A percentile compares a stretch with the other conserved stretches of the same genome.
Evolutionary conservation across 1,140 invertebrate genomes (phyloP).

Genomic region (Papilio dardanus): DNA sequence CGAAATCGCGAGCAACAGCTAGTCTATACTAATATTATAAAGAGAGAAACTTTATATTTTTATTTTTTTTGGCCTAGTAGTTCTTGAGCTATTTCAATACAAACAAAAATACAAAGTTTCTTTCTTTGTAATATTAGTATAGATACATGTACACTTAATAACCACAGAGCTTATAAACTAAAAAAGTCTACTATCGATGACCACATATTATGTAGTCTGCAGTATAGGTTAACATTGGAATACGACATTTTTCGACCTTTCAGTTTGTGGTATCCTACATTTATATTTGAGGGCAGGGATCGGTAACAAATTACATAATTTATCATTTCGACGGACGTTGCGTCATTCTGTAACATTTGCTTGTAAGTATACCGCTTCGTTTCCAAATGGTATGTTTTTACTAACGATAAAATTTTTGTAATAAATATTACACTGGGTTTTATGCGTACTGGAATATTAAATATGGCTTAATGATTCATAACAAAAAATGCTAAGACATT

Average conservation of each 20-base stretch:
- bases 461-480: neutral
- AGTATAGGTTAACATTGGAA: neutral
- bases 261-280: neutral
- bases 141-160: no score
- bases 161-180: no score
- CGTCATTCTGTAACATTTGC: neutral
- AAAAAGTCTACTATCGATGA: neutral
- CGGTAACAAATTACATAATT: constrained; percentile 15
- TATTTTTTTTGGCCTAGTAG: no score
- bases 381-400: constrained; percentile 5
- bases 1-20: no score
- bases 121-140: no score
- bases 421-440: neutral
- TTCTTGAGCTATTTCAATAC: no score
- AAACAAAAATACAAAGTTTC: no score
- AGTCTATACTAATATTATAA: no score
- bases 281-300: neutral
- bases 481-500: neutral
- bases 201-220: neutral
- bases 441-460: neutral
- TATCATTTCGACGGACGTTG: constrained; percentile 11
- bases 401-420: neutral
- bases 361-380: neutral
- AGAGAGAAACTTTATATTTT: no score
- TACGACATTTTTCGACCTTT: constrained; percentile 7